phyloP scores from a whole-genome alignment of 2,797 vertebrate species.

The Carcharodon carcharias region DNA sequence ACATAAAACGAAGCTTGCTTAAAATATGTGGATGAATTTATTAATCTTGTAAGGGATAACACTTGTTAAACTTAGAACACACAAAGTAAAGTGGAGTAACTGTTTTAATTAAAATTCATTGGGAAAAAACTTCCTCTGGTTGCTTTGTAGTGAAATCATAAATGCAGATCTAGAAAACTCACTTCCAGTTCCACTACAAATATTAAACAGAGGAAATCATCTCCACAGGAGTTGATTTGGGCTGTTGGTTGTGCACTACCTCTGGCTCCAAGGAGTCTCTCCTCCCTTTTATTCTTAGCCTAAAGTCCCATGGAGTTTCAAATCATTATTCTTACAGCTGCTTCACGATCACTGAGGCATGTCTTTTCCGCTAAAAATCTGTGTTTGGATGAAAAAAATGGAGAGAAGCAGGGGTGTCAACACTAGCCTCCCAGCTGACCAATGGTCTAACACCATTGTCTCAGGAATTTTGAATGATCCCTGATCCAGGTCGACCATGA shows the following conservation, averaged over 20 bases:
- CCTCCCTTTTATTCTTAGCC: neutral
- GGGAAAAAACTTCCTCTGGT: neutral
- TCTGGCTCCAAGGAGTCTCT: constrained; percentile 11
- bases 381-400: neutral
- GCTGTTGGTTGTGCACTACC: neutral
- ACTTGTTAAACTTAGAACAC: neutral
- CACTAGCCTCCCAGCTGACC: neutral
- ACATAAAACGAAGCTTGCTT: neutral
- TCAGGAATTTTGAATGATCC: neutral
- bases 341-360: neutral
- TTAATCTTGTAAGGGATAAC: neutral
- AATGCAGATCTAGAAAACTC: neutral
- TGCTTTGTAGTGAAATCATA: neutral
- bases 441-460: neutral
- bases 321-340: neutral
- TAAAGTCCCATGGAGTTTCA: neutral
- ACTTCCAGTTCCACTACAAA: neutral
- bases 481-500: neutral
- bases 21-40: neutral
- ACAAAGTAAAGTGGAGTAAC: neutral
- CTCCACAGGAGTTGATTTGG: constrained; percentile 10
- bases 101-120: neutral
- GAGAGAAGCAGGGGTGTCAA: neutral
- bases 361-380: neutral
- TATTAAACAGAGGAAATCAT: constrained; percentile 7